Conservation (phyloP, 23 tunicate genomes). For the Corella eumyota region DNA sequence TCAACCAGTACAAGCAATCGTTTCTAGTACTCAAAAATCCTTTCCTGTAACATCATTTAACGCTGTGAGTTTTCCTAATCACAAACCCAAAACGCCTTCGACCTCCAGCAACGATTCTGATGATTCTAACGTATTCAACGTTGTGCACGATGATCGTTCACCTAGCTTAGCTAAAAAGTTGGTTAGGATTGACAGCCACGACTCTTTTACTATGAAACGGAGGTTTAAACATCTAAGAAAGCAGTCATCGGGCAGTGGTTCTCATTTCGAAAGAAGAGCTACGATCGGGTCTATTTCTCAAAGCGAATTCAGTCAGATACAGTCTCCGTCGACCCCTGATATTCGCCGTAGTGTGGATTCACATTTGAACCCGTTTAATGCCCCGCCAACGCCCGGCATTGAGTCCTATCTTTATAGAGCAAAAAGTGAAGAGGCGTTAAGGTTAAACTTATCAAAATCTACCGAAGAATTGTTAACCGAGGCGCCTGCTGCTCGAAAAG, state of each 20-base stretch:
- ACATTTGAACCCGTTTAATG: constrained; percentile 9
- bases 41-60: too few species aligned
- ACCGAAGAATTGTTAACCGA: constrained; percentile 5
- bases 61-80: too few species aligned
- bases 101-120: neutral
- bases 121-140: neutral
- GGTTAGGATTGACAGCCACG: constrained; percentile 47
- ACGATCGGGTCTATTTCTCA: constrained; percentile 12
- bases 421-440: constrained; percentile 44
- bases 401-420: constrained; percentile 24
- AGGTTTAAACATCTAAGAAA: constrained; percentile 18
- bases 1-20: too few species aligned
- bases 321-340: constrained; percentile 4
- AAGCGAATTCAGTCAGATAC: constrained; percentile 1
- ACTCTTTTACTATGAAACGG: constrained; percentile 44
- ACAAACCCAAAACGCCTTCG: too few species aligned
- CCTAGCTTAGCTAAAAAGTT: constrained; percentile 19
- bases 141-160: neutral
- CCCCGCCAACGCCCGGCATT: constrained; percentile 1
- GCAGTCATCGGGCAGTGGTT: constrained; percentile 2
- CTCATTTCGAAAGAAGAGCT: too few species aligned
- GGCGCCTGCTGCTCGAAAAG: constrained; percentile 28
- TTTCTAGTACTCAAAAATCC: too few species aligned
- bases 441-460: constrained; percentile 16
- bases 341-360: too few species aligned